Percentiles rank a stretch among this genome's conserved stretches.
These are phyloP conservation scores for Sturnira hondurensis DNA, from an alignment of 2,113 vertebrate species.

Conservation along the genomic window DNA sequence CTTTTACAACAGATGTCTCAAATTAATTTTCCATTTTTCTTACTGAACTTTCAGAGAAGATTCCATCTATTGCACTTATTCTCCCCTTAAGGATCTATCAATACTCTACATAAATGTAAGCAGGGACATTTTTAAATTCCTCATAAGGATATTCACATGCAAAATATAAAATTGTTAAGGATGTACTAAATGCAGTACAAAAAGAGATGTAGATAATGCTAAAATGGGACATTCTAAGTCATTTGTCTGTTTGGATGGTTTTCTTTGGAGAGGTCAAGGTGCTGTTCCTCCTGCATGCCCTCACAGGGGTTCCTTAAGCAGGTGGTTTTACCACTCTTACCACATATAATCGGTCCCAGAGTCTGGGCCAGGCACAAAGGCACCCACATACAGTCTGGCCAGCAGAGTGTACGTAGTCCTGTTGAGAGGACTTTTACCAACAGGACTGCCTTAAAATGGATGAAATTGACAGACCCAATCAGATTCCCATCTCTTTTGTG, in stretches of 20 bases:
- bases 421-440: neutral
- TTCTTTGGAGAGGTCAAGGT: neutral
- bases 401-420: neutral
- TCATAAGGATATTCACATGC: neutral
- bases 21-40: slow-evolving; percentile 11
- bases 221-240: neutral
- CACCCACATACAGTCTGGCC: neutral
- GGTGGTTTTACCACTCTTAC: neutral
- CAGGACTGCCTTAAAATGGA: slow-evolving; percentile 31
- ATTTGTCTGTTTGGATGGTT: neutral
- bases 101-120: neutral
- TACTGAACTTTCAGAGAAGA: neutral
- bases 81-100: neutral
- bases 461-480: slow-evolving; percentile 31
- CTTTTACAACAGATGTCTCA: neutral
- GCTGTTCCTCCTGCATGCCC: neutral
- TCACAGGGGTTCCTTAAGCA: neutral
- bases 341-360: neutral
- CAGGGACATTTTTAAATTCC: neutral
- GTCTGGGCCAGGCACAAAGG: neutral
- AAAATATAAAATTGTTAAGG: neutral
- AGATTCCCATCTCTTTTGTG: slow-evolving; percentile 63
- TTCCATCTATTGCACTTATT: neutral
- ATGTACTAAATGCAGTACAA: neutral
- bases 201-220: neutral